Percentiles rank a stretch among this genome's conserved stretches.
These are phyloP conservation scores for Pachypanchax playfairii DNA, from an alignment of 2,113 vertebrate species.

Conservation along the genomic window DNA sequence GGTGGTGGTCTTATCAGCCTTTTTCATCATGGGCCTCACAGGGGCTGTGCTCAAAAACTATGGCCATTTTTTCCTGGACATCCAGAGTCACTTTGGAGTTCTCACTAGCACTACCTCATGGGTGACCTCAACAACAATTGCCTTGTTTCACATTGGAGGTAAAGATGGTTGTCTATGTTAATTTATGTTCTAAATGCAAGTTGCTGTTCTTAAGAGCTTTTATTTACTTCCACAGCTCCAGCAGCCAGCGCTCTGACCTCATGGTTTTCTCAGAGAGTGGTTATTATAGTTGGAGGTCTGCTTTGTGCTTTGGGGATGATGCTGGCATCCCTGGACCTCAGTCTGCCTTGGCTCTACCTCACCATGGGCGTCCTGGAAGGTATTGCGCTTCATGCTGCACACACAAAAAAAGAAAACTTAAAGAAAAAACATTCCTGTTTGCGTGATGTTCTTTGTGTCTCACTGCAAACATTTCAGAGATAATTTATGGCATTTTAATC, in stretches of 20 bases:
- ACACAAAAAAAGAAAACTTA: too few relatives aligned
- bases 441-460: too few relatives aligned
- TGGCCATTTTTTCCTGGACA: slow-evolving; percentile 83
- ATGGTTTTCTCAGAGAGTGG: slow-evolving; percentile 61
- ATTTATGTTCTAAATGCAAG: not conserved
- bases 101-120: slow-evolving; percentile 80
- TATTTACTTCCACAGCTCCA: slow-evolving; percentile 55
- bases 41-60: slow-evolving; percentile 78
- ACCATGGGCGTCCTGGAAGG: slow-evolving; percentile 73
- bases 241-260: slow-evolving; percentile 63
- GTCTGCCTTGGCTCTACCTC: slow-evolving; percentile 72
- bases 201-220: not conserved
- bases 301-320: slow-evolving; percentile 59
- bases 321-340: slow-evolving; percentile 67
- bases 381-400: slow-evolving; percentile 16
- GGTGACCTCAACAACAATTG: slow-evolving; percentile 79
- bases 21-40: slow-evolving; percentile 79
- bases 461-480: too few relatives aligned
- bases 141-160: slow-evolving; percentile 81
- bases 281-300: slow-evolving; percentile 66
- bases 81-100: slow-evolving; percentile 78
- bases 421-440: too few relatives aligned
- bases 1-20: slow-evolving; percentile 80
- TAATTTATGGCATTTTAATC: not conserved
- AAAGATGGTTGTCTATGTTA: slow-evolving; percentile 10